Conservation (phyloP, 2,888 invertebrate species). For the Aporophyla nigra region DNA sequence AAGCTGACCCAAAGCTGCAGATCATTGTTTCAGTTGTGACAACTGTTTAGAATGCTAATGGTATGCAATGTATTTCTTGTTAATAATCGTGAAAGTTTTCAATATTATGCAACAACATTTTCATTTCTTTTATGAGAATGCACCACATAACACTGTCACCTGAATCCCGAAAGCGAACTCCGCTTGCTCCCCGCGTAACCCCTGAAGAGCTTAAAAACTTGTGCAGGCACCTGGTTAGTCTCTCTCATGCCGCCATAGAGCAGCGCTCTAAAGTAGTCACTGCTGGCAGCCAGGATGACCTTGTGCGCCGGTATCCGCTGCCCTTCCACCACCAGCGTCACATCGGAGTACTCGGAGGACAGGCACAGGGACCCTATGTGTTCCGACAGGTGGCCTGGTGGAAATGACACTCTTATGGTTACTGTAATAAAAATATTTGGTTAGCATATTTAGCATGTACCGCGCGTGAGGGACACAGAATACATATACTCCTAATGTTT, state of each 20-base stretch:
- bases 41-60: too few relatives aligned
- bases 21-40: too few relatives aligned
- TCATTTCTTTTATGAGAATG: too few relatives aligned
- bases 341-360: constrained; percentile 97
- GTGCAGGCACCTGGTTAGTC: constrained; percentile 90
- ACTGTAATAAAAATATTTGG: not conserved
- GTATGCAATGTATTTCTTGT: too few relatives aligned
- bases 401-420: constrained; percentile 5
- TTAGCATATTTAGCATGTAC: not conserved
- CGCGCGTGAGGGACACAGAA: too few relatives aligned
- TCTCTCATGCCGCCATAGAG: constrained; percentile 95
- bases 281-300: constrained; percentile 98
- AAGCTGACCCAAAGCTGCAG: too few relatives aligned
- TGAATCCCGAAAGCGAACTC: too few relatives aligned
- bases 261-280: constrained; percentile 98
- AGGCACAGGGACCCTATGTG: constrained; percentile 96
- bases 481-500: not conserved
- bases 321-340: constrained; percentile 96
- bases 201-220: too few relatives aligned
- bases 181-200: too few relatives aligned
- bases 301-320: constrained; percentile 90
- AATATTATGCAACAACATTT: too few relatives aligned
- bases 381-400: constrained; percentile 93
- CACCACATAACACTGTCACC: too few relatives aligned
- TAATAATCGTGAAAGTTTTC: too few relatives aligned